Conservation (phyloP, 2,888 invertebrate species). For the Noctua fimbriata region DNA sequence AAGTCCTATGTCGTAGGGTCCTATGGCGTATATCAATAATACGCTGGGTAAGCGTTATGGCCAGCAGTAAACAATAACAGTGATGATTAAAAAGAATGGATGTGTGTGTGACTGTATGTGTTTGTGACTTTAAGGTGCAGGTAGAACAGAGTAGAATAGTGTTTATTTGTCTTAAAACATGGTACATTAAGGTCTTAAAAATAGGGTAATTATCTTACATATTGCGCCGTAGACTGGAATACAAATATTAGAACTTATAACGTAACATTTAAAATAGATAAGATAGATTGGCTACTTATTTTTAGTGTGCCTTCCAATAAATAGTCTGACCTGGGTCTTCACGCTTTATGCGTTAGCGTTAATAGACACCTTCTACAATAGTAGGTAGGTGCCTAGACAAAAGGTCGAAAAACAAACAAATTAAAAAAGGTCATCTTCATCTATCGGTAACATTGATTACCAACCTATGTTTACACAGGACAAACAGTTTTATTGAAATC, state of each 20-base stretch:
- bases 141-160: neutral
- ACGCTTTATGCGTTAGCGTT: neutral
- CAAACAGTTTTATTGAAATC: neutral
- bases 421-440: neutral
- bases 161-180: no score
- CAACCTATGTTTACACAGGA: neutral
- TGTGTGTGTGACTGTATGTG: neutral
- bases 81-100: neutral
- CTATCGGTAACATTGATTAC: neutral
- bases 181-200: no score
- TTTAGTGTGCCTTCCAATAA: neutral
- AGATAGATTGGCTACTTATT: no score
- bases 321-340: neutral
- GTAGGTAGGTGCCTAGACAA: neutral
- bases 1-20: neutral
- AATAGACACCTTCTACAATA: neutral
- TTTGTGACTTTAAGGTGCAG: neutral
- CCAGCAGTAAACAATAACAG: neutral
- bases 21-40: no score
- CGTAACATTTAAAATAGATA: no score
- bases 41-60: neutral
- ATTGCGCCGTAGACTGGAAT: no score
- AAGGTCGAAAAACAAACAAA: neutral
- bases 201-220: no score
- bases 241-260: no score